A percentile compares a stretch with the other conserved stretches of the same genome.
Conservation (phyloP, 2,888 invertebrate genomes). For the Holacanthella duospinosa region DNA sequence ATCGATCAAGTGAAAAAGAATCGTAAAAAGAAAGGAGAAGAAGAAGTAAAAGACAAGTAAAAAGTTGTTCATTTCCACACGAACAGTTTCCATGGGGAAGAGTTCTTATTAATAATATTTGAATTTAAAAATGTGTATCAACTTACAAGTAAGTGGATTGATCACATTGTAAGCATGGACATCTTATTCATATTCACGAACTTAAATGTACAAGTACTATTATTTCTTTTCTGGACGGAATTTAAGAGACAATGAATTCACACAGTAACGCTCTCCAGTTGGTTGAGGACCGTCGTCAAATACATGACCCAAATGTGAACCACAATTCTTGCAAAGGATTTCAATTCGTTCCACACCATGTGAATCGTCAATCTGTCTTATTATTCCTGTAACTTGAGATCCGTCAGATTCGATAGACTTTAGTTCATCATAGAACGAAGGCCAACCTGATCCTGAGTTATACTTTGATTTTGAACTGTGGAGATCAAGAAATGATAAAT, state of each 20-base stretch:
- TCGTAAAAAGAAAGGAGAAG: too few species aligned
- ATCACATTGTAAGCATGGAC: too few species aligned
- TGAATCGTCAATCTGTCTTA: conserved; percentile 42
- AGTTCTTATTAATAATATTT: too few species aligned
- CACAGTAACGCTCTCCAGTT: conserved; percentile 48
- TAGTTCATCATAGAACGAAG: conserved; percentile 44
- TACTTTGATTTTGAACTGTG: conserved; percentile 41
- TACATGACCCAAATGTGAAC: conserved; percentile 50
- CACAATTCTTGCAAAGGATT: conserved; percentile 44
- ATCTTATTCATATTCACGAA: too few species aligned
- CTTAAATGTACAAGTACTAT: too few species aligned
- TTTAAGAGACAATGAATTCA: conserved; percentile 45
- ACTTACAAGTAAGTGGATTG: too few species aligned
- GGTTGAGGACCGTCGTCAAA: conserved; percentile 50
- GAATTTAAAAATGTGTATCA: too few species aligned
- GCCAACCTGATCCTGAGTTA: conserved; percentile 49
- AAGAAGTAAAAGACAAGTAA: too few species aligned
- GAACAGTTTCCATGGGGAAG: too few species aligned
- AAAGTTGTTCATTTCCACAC: too few species aligned
- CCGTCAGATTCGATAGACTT: conserved; percentile 15
- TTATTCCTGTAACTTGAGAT: conserved; percentile 38
- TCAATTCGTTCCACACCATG: conserved; percentile 45
- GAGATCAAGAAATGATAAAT: not conserved
- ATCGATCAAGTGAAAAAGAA: too few species aligned
- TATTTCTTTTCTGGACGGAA: too few species aligned